Percentiles rank a stretch among this genome's conserved stretches.
phyloP scores from a whole-genome alignment of 2,888 invertebrate species.

The Xanthia togata region DNA sequence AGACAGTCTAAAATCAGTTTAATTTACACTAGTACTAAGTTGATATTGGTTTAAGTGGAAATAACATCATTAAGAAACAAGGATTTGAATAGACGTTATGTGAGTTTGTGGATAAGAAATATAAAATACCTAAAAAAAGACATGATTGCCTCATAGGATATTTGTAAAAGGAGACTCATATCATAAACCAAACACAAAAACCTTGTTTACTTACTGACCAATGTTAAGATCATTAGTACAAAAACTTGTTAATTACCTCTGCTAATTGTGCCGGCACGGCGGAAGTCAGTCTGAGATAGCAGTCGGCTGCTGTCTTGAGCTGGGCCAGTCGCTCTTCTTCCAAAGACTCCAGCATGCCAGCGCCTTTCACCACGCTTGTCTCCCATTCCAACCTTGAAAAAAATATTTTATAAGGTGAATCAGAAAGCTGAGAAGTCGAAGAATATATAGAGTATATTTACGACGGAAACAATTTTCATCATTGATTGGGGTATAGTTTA shows the following conservation, averaged over 20 bases:
- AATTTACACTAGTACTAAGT: neutral
- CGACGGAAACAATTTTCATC: neutral
- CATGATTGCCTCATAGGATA: neutral
- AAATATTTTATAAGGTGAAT: neutral
- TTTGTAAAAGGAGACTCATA: slow-evolving; percentile 6
- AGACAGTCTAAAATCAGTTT: neutral
- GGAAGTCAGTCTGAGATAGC: slow-evolving; percentile 91
- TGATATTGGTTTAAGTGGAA: neutral
- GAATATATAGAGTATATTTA: neutral
- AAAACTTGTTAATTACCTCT: slow-evolving; percentile 87
- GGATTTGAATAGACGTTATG: neutral
- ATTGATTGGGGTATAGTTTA: slow-evolving; percentile 72
- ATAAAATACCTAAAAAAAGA: neutral
- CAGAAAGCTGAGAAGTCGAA: neutral
- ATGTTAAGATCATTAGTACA: slow-evolving; percentile 27
- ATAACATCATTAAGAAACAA: neutral
- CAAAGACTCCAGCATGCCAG: slow-evolving; percentile 95
- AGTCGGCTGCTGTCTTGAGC: slow-evolving; percentile 93
- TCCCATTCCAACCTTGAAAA: slow-evolving; percentile 96
- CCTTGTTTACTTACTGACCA: slow-evolving; percentile 11
- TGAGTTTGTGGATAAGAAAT: neutral
- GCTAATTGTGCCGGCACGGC: slow-evolving; percentile 95
- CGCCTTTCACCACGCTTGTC: slow-evolving; percentile 96
- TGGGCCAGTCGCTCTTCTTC: slow-evolving; percentile 97
- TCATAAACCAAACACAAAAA: slow-evolving; percentile 5